A percentile compares a stretch with the other conserved stretches of the same genome.
Conservation (phyloP, 2,888 invertebrate genomes). For the Pasiphila rectangulata region DNA sequence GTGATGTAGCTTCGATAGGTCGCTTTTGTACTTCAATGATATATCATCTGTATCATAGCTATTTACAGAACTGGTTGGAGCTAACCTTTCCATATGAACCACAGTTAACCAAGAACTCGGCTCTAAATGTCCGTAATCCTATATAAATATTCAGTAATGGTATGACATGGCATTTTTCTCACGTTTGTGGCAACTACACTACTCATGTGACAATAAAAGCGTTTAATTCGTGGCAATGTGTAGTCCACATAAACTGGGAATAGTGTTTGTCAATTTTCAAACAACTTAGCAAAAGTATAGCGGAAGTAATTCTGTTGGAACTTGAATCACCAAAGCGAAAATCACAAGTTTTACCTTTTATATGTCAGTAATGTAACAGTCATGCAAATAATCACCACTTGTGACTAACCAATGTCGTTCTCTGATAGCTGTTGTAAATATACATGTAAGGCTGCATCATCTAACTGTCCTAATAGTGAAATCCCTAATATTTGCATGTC, state of each 20-base stretch:
- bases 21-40: no score
- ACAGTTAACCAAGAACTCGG: background rate
- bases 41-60: no score
- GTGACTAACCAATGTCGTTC: constrained; percentile 12
- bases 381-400: constrained; percentile 20
- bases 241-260: constrained; percentile 37
- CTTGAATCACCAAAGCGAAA: constrained; percentile 46
- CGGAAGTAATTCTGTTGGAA: constrained; percentile 33
- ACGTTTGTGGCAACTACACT: constrained; percentile 37
- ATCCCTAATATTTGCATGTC: constrained; percentile 23
- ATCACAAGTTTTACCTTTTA: constrained; percentile 26
- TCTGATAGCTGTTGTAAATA: constrained; percentile 29
- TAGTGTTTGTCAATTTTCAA: constrained; percentile 50
- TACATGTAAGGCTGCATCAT: constrained; percentile 17
- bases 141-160: constrained; percentile 6
- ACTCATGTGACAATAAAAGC: constrained; percentile 55
- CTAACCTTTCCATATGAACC: no score
- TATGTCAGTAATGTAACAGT: constrained; percentile 20
- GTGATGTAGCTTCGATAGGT: no score
- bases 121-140: constrained; percentile 6
- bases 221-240: constrained; percentile 38
- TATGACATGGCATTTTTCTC: constrained; percentile 20
- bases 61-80: no score
- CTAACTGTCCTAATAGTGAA: constrained; percentile 7
- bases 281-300: constrained; percentile 38